phyloP scores from a whole-genome alignment of 1,140 invertebrate species.

The Macrobrachium nipponense region DNA sequence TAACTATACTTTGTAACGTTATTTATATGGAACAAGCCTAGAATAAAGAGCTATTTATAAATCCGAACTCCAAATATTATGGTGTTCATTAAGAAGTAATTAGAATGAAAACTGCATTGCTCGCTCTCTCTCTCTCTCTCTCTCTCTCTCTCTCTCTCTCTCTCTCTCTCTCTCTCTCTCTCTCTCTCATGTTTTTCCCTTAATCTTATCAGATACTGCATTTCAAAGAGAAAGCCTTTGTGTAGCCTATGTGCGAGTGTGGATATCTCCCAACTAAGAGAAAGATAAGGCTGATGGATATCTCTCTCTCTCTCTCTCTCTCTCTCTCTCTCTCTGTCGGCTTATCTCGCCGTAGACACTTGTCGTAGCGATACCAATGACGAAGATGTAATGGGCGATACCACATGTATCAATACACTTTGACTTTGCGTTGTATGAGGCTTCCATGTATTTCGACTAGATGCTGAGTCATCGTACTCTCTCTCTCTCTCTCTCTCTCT shows the following conservation, averaged over 20 bases:
- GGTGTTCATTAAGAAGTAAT: too few species aligned
- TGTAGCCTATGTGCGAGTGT: background rate
- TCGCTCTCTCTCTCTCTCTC: background rate
- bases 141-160: background rate
- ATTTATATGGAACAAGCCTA: too few species aligned
- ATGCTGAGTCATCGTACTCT: background rate
- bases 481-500: conserved; percentile 21
- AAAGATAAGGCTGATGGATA: background rate
- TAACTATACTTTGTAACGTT: too few species aligned
- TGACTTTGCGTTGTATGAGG: too few species aligned
- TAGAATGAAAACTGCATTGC: too few species aligned
- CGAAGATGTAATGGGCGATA: too few species aligned
- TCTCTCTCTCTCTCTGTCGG: conserved; percentile 15
- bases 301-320: conserved; percentile 11
- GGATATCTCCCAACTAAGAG: background rate
- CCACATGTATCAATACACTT: too few species aligned
- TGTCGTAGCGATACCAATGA: too few species aligned
- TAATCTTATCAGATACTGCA: background rate
- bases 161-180: background rate
- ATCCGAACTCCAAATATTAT: too few species aligned
- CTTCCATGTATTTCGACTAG: too few species aligned
- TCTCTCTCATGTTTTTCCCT: background rate
- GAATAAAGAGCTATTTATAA: too few species aligned
- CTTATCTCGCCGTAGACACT: background rate
- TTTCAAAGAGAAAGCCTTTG: background rate